A percentile compares a stretch with the other conserved stretches of the same genome.
Evolutionary conservation across 2,113 vertebrate genomes (phyloP).

Genomic region (Oenanthe melanoleuca): DNA sequence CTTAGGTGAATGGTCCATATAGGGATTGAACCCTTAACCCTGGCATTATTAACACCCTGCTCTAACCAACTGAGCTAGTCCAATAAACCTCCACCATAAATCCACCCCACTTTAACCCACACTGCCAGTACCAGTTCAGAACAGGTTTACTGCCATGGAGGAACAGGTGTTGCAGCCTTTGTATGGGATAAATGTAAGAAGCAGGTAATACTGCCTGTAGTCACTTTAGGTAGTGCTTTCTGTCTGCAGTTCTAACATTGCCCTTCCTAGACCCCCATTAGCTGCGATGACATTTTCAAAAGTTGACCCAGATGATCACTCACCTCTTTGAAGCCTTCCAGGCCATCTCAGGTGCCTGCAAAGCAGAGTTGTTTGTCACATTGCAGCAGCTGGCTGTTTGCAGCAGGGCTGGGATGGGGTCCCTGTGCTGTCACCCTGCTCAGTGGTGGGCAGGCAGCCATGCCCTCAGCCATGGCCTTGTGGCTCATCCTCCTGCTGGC

Average conservation of each 20-base stretch:
- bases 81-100: neutral
- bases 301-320: neutral
- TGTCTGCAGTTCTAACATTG: neutral
- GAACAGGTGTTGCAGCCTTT: neutral
- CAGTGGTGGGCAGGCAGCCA: neutral
- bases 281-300: neutral
- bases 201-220: neutral
- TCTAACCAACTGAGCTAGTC: neutral
- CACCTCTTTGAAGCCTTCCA: neutral
- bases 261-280: neutral
- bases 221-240: neutral
- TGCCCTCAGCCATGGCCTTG: neutral
- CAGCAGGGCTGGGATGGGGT: neutral
- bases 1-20: neutral
- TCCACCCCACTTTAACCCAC: rapidly evolving
- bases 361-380: neutral
- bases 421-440: neutral
- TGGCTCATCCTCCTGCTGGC: neutral
- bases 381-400: neutral
- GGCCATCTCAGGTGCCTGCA: neutral
- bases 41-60: neutral
- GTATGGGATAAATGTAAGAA: neutral
- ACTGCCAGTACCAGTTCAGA: neutral
- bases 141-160: neutral
- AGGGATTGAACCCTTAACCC: neutral